Evolutionary conservation across 2,113 vertebrate species (phyloP), one percentile per base, ranked within the genome.

Genomic region (Hippocampus mohnikei): DNA sequence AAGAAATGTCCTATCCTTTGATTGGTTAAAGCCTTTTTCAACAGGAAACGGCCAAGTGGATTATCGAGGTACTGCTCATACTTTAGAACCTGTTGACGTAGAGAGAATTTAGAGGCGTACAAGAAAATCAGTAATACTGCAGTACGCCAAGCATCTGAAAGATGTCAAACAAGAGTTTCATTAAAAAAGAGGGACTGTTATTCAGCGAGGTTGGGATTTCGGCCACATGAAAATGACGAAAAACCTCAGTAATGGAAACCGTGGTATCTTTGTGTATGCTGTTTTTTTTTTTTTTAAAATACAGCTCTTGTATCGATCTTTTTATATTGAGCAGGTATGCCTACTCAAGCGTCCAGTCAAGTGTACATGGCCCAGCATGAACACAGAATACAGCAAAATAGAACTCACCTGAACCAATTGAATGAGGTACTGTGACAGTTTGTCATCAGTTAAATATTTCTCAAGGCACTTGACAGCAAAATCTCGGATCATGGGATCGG

Each of bases 1-100:
- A 99, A 99, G 92, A 99, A 99, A 78, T 99, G 97, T 89, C 97
- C 97, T 90, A 99, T 99, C 84, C 96, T 96, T 91, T 99, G 97
- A 93, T 99, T 99, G 82, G 96, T 98, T 86, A 99, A 89, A 41
- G 97, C 97, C 79, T 96, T 98, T 91, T 98, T 98, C 67, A 99
- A 93, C 82, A 99, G 92, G 92, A 98, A 98, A 76, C 96, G 93
- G 85, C 95, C 95, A 70, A 99, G 94, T 23, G 95, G 94, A 84
- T 98, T 99, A 91, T 99, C 97, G 70, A 99, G 93, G 84, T 99
- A 99, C 81, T 99, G 97, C 82, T 99, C 97, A n/a, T 99, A 99
- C 91, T 99, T 99, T 72, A 99, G 89, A 90, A 99, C 97, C 97
- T 99, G 67, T 29, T 27, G 37, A 46, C 40, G 73, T 0, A n/a